These are phyloP conservation scores for Tonatia bakeri DNA, from an alignment of 2,113 vertebrate genomes.

Conservation along the genomic window DNA sequence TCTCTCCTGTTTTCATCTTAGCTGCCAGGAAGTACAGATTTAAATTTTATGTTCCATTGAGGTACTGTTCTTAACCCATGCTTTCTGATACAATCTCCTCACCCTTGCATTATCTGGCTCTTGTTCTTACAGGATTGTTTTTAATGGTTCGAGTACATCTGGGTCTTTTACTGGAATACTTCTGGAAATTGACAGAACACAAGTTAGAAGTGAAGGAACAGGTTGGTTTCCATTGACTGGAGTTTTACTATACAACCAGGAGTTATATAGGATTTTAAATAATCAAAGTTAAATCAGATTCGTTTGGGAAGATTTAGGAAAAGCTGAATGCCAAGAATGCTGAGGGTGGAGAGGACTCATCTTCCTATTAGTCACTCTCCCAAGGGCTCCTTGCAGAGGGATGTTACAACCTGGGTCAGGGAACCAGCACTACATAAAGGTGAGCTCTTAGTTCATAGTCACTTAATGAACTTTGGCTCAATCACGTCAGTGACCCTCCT, in stretches of 20 bases:
- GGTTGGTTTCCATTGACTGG: constrained; percentile 5
- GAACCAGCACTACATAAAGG: neutral
- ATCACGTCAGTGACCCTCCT: neutral
- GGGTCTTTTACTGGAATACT: neutral
- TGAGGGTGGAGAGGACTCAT: neutral
- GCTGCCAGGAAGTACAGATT: constrained; percentile 59
- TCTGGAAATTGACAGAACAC: neutral
- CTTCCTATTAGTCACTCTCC: neutral
- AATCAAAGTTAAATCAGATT: constrained; percentile 20
- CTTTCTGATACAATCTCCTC: neutral
- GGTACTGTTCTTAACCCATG: neutral
- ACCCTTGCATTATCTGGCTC: neutral
- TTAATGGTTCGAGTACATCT: neutral
- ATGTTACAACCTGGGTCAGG: neutral
- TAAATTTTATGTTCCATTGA: constrained; percentile 18
- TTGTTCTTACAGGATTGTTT: neutral
- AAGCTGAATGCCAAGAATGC: neutral
- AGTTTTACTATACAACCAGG: constrained; percentile 24
- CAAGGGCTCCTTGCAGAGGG: neutral
- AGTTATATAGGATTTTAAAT: neutral
- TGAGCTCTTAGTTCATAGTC: neutral
- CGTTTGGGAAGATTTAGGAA: constrained; percentile 6
- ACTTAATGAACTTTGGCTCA: neutral
- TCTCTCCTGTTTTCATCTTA: constrained; percentile 39
- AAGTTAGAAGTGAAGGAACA: neutral